Evolutionary conservation across 2,797 vertebrate species (phyloP).

Genomic region (Enteromius trimaculatus): DNA sequence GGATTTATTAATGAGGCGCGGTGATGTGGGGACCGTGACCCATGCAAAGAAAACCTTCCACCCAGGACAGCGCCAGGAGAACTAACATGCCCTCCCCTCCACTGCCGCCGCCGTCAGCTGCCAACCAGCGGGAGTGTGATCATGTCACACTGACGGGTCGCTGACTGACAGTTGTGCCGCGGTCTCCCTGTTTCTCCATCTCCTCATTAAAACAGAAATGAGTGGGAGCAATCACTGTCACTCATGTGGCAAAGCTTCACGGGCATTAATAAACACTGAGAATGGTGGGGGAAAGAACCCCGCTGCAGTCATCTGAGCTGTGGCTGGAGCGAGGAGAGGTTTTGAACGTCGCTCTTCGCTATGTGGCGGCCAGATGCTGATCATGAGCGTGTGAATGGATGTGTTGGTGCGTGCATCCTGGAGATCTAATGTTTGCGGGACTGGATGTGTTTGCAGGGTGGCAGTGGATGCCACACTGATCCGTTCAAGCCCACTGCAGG

Average conservation of each 20-base stretch:
- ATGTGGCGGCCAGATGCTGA: constrained; percentile 16
- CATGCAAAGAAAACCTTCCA: constrained; percentile 37
- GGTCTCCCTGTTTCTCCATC: constrained; percentile 55
- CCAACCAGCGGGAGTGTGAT: constrained; percentile 44
- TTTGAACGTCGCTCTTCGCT: constrained; percentile 6
- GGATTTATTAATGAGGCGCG: constrained; percentile 55
- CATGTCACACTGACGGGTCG: constrained; percentile 49
- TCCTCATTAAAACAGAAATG: constrained; percentile 71
- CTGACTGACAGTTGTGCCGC: constrained; percentile 63
- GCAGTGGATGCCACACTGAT: constrained; percentile 36
- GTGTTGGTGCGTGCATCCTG: neutral
- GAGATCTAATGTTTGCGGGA: constrained; percentile 35
- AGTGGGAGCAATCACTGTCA: constrained; percentile 69
- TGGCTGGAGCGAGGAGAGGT: constrained; percentile 10
- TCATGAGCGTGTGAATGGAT: neutral
- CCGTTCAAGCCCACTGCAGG: constrained; percentile 16
- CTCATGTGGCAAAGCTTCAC: constrained; percentile 55
- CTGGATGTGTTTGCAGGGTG: constrained; percentile 27
- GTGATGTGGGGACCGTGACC: constrained; percentile 41
- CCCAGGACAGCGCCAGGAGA: constrained; percentile 32
- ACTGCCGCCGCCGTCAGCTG: constrained; percentile 14
- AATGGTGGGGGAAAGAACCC: constrained; percentile 7
- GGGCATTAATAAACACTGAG: constrained; percentile 53
- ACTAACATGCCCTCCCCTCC: constrained; percentile 44
- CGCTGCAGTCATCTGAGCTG: neutral